phyloP scores from a whole-genome alignment of 2,797 vertebrate genomes.

The Salarias fasciatus region DNA sequence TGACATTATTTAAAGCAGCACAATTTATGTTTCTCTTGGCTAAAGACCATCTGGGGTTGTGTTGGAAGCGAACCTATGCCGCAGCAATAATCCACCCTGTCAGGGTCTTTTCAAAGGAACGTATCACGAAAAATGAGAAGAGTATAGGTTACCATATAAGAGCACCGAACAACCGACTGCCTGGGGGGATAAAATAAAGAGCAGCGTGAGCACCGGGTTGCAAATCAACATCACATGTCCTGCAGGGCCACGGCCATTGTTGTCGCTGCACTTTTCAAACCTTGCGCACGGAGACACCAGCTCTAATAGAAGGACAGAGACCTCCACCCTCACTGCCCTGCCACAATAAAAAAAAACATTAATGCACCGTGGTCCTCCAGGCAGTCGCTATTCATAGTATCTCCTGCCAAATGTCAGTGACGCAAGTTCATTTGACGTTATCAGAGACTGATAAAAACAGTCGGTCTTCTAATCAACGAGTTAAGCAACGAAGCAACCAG shows the following conservation, averaged over 20 bases:
- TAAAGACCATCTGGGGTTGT: neutral
- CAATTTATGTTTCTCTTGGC: too few relatives aligned
- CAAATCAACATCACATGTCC: neutral
- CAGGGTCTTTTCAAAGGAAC: slow-evolving; percentile 12
- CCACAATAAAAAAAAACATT: slow-evolving; percentile 29
- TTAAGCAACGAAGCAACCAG: too few relatives aligned
- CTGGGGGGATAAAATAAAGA: slow-evolving; percentile 18
- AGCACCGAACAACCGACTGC: neutral
- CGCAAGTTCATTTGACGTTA: slow-evolving; percentile 31
- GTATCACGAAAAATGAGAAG: neutral
- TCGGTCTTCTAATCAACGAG: neutral
- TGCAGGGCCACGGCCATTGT: neutral
- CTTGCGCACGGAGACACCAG: neutral
- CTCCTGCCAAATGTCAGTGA: slow-evolving; percentile 41
- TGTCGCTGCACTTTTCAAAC: too few relatives aligned
- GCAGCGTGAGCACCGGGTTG: slow-evolving; percentile 26
- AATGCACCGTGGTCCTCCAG: slow-evolving; percentile 39
- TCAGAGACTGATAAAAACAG: neutral
- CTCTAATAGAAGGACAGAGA: neutral
- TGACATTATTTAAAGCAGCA: too few relatives aligned
- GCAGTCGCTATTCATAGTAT: slow-evolving; percentile 35
- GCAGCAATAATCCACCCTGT: neutral
- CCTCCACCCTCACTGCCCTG: slow-evolving; percentile 13
- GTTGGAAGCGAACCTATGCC: neutral
- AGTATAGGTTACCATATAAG: slow-evolving; percentile 1